These are phyloP conservation scores for Lordiphosa andalusiaca DNA, from an alignment of 2,888 invertebrate genomes.

Conservation along the genomic window DNA sequence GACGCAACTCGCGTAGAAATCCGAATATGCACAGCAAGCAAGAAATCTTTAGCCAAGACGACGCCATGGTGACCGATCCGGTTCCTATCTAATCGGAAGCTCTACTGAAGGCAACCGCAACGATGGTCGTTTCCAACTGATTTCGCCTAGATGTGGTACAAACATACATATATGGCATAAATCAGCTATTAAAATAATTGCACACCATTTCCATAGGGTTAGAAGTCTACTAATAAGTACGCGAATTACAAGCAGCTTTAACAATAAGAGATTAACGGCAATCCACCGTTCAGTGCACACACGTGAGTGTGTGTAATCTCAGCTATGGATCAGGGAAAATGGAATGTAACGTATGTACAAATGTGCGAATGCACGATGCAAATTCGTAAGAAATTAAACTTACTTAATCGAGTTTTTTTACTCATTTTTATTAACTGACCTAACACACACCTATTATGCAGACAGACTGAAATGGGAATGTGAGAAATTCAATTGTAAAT, in stretches of 20 bases:
- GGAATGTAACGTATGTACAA: no score
- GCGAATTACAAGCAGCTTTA: background rate
- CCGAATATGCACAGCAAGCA: constrained; percentile 89
- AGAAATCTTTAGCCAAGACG: constrained; percentile 86
- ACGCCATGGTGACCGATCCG: constrained; percentile 55
- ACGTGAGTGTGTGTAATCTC: no score
- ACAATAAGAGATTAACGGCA: no score
- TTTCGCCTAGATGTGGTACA: constrained; percentile 1
- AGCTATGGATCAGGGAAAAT: no score
- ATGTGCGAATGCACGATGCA: no score
- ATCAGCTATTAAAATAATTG: constrained; percentile 50
- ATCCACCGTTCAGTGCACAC: no score
- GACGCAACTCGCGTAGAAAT: constrained; percentile 89
- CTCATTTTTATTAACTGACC: no score
- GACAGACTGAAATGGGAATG: no score
- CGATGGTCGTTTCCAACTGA: constrained; percentile 6
- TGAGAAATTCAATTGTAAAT: no score
- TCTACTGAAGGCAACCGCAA: background rate
- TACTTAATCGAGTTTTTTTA: no score
- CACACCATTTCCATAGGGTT: constrained; percentile 30
- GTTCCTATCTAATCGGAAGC: constrained; percentile 39
- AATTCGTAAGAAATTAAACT: no score
- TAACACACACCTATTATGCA: no score
- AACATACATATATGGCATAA: background rate
- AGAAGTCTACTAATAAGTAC: constrained; percentile 13